Evolutionary conservation across 1,140 invertebrate genomes (phyloP), one percentile per base, ranked within the genome.

Genomic region (Drosophila mauritiana): DNA sequence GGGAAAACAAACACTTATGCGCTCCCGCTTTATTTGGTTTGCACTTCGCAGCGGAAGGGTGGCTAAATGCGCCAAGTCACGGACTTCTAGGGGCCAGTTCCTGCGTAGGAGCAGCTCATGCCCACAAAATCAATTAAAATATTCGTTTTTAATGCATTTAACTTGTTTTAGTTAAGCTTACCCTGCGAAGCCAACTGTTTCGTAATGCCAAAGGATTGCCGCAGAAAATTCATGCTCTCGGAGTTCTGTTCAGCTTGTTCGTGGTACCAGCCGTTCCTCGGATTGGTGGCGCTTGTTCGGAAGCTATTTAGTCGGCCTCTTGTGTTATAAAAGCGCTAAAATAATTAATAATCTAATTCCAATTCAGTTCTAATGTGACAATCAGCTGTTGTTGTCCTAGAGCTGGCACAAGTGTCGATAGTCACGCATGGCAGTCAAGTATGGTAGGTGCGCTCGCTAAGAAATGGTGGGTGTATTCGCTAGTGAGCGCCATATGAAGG

Each of bases 201-300:
- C 89, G 91, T 91, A 92, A 92, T 79, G 73, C 67, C 90, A 13
- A 92, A 79, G 51, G 89, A 82, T 82, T 92, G 91, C 42, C 90
- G 86, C 70, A 92, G 55, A 54, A 92, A 92, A 73, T 92, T 92
- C 91, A 92, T 92, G 15, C 42, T 57, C 48, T 22, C 1, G 17
- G 20, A 17, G 20, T 52, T 15, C 4, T 4, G 17, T 25, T 39
- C n/a, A 13, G 20, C 0, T 8, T 31, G 5, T 34, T 15, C 5
- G 25, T 27, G n/a, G 11, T 11, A 1, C n/a, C n/a, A 20, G 25
- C n/a, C n/a, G 10, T 31, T 15, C 8, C 25, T 2, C n/a, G 8
- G 15, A 10, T 4, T 27, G 10, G 15, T 27, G 15, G 4, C 20
- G 49, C 49, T 20, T 20, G 49, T 20, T 12, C 1, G 5, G 5